These are phyloP conservation scores for Ginglymostoma cirratum DNA, from an alignment of 2,113 vertebrate genomes.

Conservation along the genomic window DNA sequence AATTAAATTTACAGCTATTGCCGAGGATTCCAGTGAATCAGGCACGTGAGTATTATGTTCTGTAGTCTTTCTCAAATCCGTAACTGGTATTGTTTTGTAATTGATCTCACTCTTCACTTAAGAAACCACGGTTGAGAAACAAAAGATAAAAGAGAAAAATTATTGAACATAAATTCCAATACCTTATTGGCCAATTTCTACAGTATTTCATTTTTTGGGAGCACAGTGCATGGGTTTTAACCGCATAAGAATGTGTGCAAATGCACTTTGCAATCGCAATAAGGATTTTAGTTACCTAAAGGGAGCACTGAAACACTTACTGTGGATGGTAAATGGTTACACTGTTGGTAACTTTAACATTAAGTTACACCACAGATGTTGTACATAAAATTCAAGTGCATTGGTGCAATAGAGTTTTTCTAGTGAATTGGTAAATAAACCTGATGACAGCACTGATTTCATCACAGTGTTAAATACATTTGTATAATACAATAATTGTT, in stretches of 20 bases:
- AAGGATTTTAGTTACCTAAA: background rate
- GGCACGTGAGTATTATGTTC: slow-evolving; percentile 6
- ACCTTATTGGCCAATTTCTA: background rate
- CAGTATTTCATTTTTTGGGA: background rate
- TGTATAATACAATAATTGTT: background rate
- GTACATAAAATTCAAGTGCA: background rate
- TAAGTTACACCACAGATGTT: background rate
- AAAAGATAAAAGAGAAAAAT: background rate
- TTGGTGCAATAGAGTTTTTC: background rate
- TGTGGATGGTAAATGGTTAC: background rate
- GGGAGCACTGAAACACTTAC: background rate
- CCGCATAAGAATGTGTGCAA: too few species aligned
- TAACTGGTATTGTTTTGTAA: background rate
- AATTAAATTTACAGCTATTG: background rate
- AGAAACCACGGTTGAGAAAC: background rate
- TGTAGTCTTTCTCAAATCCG: background rate
- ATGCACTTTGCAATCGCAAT: background rate
- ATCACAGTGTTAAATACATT: background rate
- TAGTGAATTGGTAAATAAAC: background rate
- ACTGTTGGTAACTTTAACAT: background rate
- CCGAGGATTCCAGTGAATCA: background rate
- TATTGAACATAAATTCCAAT: background rate
- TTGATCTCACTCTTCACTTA: background rate
- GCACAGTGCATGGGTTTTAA: background rate
- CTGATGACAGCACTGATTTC: background rate